Percentiles rank a stretch among this genome's conserved stretches.
These are phyloP conservation scores for Gadopsis marmoratus DNA, from an alignment of 2,797 vertebrate genomes.

Conservation along the genomic window DNA sequence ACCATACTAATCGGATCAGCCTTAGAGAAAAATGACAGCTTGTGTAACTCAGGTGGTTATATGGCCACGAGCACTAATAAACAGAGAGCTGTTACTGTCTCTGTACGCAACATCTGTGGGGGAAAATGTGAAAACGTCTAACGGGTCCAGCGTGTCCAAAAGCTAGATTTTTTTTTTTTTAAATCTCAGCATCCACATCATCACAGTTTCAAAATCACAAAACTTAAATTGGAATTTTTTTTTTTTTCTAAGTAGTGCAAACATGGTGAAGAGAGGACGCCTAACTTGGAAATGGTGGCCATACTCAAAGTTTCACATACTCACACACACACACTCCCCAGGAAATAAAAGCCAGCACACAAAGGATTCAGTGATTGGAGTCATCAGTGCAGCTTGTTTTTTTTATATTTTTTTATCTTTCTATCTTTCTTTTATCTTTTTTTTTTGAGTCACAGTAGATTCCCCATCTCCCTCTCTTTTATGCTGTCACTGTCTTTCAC, in stretches of 20 bases:
- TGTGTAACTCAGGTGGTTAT: conserved; percentile 69
- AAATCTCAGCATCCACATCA: not conserved
- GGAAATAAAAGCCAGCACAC: conserved; percentile 14
- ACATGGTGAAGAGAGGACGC: not conserved
- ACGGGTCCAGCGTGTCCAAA: conserved; percentile 10
- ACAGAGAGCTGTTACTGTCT: conserved; percentile 52
- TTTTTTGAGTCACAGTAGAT: conserved; percentile 47
- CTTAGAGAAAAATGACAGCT: conserved; percentile 55
- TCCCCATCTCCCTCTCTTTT: conserved; percentile 22
- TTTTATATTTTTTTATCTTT: not conserved
- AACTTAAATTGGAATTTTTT: not conserved
- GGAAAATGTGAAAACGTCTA: conserved; percentile 20
- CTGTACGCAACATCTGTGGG: conserved; percentile 45
- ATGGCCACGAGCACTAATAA: conserved; percentile 57
- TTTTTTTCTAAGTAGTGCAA: not conserved
- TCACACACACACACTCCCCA: not conserved
- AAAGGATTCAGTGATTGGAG: conserved; percentile 47
- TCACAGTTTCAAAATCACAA: not conserved
- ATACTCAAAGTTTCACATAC: conserved; percentile 23
- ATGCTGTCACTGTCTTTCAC: conserved; percentile 37
- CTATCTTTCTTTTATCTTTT: not conserved
- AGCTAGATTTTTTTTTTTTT: conserved; percentile 5
- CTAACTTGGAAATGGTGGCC: conserved; percentile 1
- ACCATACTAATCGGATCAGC: conserved; percentile 73
- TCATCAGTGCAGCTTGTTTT: conserved; percentile 24